phyloP scores from a whole-genome alignment of 92 coral and sea anemone genomes.

The Siderastrea siderea region DNA sequence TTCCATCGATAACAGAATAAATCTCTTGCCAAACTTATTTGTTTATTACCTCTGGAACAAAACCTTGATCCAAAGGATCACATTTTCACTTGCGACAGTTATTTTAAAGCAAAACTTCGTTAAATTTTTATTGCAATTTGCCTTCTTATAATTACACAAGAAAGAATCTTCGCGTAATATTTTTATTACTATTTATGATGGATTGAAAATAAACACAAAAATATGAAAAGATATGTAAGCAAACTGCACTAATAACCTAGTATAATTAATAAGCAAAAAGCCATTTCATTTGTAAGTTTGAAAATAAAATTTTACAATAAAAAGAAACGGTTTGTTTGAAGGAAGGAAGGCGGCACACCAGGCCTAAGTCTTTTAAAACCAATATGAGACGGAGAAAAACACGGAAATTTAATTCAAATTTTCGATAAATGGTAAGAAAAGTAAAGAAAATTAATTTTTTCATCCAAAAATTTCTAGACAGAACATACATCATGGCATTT shows the following conservation, averaged over 20 bases:
- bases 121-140: constrained; percentile 32
- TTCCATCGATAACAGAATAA: background rate
- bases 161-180: constrained; percentile 16
- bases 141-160: constrained; percentile 1
- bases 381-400: background rate
- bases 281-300: background rate
- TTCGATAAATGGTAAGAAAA: background rate
- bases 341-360: background rate
- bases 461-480: background rate
- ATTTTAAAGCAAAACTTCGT: constrained; percentile 10
- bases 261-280: background rate
- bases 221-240: background rate
- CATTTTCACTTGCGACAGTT: background rate
- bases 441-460: constrained; percentile 11
- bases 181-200: background rate
- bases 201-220: background rate
- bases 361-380: background rate
- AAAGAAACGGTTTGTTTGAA: background rate
- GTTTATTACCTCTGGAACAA: background rate
- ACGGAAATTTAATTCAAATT: constrained; percentile 6
- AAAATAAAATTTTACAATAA: background rate
- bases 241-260: background rate
- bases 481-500: background rate
- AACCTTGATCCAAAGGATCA: background rate
- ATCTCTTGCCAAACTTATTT: background rate